Evolutionary conservation across 2,113 vertebrate species (phyloP).

Genomic region (Zosterops japonicus): DNA sequence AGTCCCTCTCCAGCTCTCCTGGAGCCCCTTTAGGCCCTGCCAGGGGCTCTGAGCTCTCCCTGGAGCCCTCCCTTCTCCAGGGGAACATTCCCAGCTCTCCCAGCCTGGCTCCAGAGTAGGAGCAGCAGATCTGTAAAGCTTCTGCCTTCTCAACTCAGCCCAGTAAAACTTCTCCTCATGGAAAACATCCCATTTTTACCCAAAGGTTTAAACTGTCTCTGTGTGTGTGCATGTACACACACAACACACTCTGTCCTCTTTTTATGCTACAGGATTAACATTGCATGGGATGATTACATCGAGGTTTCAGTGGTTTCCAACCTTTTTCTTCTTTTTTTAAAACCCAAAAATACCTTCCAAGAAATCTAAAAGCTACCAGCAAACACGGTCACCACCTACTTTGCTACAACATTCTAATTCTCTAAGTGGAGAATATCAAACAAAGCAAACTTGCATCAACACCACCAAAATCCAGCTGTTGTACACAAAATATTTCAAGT

Average conservation of each 20-base stretch:
- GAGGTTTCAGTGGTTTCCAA: background rate
- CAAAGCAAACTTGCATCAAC: background rate
- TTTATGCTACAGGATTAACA: rapidly evolving
- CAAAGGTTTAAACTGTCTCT: rapidly evolving
- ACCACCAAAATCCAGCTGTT: background rate
- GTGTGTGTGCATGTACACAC: rapidly evolving
- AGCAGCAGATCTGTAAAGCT: background rate
- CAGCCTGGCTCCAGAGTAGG: background rate
- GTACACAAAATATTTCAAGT: background rate
- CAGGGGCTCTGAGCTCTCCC: background rate
- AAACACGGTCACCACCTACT: background rate
- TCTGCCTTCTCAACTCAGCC: background rate
- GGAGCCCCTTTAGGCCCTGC: background rate
- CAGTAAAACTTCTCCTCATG: background rate
- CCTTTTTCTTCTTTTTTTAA: background rate
- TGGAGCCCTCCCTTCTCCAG: background rate
- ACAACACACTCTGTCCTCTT: background rate
- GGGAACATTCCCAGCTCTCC: background rate
- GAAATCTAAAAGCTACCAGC: background rate
- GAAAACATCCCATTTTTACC: background rate
- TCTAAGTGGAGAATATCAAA: background rate
- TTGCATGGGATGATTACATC: background rate
- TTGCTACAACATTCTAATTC: background rate
- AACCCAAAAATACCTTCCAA: background rate
- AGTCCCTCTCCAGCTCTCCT: background rate